phyloP scores from a whole-genome alignment of 2,888 invertebrate genomes.

The Syrphus vitripennis region DNA sequence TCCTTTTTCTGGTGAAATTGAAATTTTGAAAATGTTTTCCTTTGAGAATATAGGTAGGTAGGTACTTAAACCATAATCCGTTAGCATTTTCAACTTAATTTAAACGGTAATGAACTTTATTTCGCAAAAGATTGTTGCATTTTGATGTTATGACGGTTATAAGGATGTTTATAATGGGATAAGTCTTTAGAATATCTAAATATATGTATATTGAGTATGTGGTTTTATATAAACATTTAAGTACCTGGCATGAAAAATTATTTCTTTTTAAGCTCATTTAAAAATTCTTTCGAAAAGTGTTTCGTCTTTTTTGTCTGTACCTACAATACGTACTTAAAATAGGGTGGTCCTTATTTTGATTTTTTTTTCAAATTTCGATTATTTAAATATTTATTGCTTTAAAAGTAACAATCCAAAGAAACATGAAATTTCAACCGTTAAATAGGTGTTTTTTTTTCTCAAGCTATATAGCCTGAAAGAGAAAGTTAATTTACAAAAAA shows the following conservation, averaged over 20 bases:
- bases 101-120: constrained; percentile 5
- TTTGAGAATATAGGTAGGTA: not conserved
- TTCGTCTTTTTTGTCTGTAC: no score
- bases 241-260: not conserved
- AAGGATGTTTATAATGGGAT: not conserved
- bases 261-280: not conserved
- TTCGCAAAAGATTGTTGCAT: constrained; percentile 1
- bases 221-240: not conserved
- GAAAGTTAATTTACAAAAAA: no score
- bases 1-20: not conserved
- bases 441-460: not conserved
- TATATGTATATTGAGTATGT: not conserved
- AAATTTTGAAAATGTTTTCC: not conserved
- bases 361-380: no score
- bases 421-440: not conserved
- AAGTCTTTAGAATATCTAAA: not conserved
- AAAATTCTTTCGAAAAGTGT: not conserved
- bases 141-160: not conserved
- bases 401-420: no score
- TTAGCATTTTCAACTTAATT: not conserved
- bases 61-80: not conserved
- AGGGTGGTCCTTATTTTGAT: no score
- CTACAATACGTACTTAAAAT: no score
- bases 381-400: no score
- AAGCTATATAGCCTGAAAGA: no score